phyloP scores from a whole-genome alignment of 1,140 invertebrate species.

The Neodiprion lecontei region DNA sequence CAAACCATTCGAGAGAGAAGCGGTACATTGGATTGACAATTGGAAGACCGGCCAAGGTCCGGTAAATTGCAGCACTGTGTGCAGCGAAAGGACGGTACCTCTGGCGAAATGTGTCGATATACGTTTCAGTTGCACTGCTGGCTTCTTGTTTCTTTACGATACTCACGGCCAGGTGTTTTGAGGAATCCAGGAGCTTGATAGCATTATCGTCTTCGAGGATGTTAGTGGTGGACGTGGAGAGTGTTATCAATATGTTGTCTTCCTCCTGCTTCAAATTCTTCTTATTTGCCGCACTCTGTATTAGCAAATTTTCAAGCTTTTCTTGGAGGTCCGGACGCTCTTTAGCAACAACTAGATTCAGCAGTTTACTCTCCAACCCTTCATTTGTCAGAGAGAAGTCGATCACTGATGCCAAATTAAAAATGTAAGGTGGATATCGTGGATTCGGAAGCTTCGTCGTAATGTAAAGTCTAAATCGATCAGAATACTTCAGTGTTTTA shows the following conservation, averaged over 20 bases:
- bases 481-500: conserved; percentile 59
- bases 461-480: conserved; percentile 42
- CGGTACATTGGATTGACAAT: conserved; percentile 80
- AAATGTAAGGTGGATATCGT: conserved; percentile 68
- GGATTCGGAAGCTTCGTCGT: conserved; percentile 69
- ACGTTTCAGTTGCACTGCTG: conserved; percentile 45
- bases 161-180: conserved; percentile 69
- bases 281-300: conserved; percentile 69
- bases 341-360: conserved; percentile 72
- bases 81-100: conserved; percentile 70
- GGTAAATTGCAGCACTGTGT: conserved; percentile 72
- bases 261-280: conserved; percentile 73
- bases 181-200: conserved; percentile 71
- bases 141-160: conserved; percentile 68
- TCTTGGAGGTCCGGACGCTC: conserved; percentile 75
- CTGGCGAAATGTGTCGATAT: conserved; percentile 66
- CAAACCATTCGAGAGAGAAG: conserved; percentile 73
- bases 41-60: conserved; percentile 68
- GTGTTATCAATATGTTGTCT: conserved; percentile 72
- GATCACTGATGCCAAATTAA: conserved; percentile 70
- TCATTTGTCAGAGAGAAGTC: conserved; percentile 75
- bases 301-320: conserved; percentile 69
- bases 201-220: conserved; percentile 79
- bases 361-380: conserved; percentile 72
- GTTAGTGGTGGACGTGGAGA: conserved; percentile 71